Evolutionary conservation across 2,113 vertebrate genomes (phyloP), one percentile per base, ranked within the genome.

Genomic region (Heterocephalus glaber): DNA sequence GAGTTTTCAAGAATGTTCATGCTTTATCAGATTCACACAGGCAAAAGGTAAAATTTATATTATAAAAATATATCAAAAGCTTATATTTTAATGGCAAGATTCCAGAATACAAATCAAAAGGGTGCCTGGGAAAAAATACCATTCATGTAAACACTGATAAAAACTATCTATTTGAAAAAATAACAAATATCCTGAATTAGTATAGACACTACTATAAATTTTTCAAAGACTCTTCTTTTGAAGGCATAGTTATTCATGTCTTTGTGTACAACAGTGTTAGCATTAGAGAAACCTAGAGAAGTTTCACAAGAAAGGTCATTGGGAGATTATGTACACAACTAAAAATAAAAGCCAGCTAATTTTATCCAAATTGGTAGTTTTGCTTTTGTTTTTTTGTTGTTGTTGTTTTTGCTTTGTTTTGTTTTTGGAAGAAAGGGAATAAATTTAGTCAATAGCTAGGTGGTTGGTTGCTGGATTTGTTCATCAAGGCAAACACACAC

Each of bases 361-460:
- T 82, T 88, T 17, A 47, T 28, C 35, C 90, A 96, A 83, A 89
- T 30, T 77, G n/a, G 28, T 60, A 52, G 68, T 49, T 92, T 72
- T n/a, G n/a, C n/a, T n/a, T n/a, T n/a, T n/a, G n/a, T n/a, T n/a
- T n/a, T n/a, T n/a, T n/a, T n/a, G n/a, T n/a, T n/a, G n/a, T n/a
- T n/a, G n/a, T n/a, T n/a, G n/a, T n/a, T 60, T 49, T 49, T 49
- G 47, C n/a, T 49, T 49, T 49, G 47, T 49, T 49, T 49, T 49
- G 5, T 49, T 49, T 86, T 68, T 41, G n/a, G 49, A n/a, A 74
- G 49, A 74, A 65, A 86, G 86, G 66, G 16, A 86, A 89, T 70
- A 11, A 49, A 89, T 83, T 35, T 86, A 49, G 7, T 77, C 74
- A 60, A 41, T 89, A 89, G 44, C 35, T 79, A 38, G 3, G 68